Base-by-base conservation (phyloP, 1,140 invertebrate species). In the Adelges cooleyi region DNA sequence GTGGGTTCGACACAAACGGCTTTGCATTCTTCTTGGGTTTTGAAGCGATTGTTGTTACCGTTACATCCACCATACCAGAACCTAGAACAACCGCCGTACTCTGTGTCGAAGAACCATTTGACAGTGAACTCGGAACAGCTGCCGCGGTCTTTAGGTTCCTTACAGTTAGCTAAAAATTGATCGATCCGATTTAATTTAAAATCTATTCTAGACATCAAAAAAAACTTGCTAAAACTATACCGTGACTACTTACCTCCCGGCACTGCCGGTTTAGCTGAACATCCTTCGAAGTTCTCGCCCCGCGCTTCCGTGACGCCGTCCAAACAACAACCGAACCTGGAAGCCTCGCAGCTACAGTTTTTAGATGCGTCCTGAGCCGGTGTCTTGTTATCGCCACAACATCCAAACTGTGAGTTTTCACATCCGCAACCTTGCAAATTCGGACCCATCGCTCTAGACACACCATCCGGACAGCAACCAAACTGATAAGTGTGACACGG, bases 41-140 rank as follows among this genome's bases (percentile, higher is more conserved):
- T 80, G 76, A 96, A 98, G 5, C 87, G 78, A 75, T 96, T 95
- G 3, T 80, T 84, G 73, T 97, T 98, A 40, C 94, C 93, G 0
- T 87, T 87, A 74, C 92, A 95, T 27, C 93, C 92, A 25, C 93
- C 91, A 73, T 95, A 97, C 90, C 91, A 95, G 77, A 97, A 98
- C 49, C 89, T 78, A 0, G 86, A 86, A 73, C 95, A 97, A 15
- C 87, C 86, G 15, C 90, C 91, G 74, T 94, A 94, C 22, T 84
- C 79, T 66, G 83, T 84, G 71, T 96, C 89, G 73, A 86, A 97
- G 80, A 83, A 94, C 87, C 89, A 95, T 71, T 87, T 84, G 52
- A 92, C 85, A 0, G 86, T 86, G 75, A 86, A 95, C 72, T 94
- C 89, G 20, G 82, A 77, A 71, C 91, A 93, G 0, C 80, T 70